These are phyloP conservation scores for Acleris sparsana DNA, from an alignment of 2,888 invertebrate genomes.

Conservation along the genomic window DNA sequence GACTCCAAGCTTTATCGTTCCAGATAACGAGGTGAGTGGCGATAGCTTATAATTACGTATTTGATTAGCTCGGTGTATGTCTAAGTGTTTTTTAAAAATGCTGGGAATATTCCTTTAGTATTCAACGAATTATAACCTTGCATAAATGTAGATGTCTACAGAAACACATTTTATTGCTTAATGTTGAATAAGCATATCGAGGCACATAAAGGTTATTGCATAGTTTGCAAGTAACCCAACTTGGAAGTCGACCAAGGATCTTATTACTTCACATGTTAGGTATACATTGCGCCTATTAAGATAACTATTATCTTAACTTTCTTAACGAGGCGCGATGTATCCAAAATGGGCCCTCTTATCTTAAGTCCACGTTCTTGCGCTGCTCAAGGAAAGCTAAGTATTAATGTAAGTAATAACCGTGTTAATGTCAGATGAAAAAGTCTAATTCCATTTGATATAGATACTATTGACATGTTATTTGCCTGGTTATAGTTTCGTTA, in stretches of 20 bases:
- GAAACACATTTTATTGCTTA: too few relatives aligned
- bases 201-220: too few relatives aligned
- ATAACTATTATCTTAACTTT: constrained; percentile 9
- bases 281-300: background rate
- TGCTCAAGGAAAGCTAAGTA: too few relatives aligned
- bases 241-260: too few relatives aligned
- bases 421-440: too few relatives aligned
- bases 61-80: constrained; percentile 45
- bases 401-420: too few relatives aligned
- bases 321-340: constrained; percentile 15
- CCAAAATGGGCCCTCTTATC: constrained; percentile 13
- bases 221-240: too few relatives aligned
- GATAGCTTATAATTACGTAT: constrained; percentile 77
- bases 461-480: too few relatives aligned
- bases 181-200: too few relatives aligned
- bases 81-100: constrained; percentile 12
- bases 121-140: background rate
- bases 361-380: background rate
- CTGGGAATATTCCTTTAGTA: constrained; percentile 4
- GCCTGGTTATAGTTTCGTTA: too few relatives aligned
- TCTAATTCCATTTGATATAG: too few relatives aligned
- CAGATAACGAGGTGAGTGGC: constrained; percentile 78
- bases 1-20: constrained; percentile 63
- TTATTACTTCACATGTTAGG: background rate
- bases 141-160: background rate